Evolutionary conservation across 2,113 vertebrate genomes (phyloP).

Genomic region (Rhipidura dahli): DNA sequence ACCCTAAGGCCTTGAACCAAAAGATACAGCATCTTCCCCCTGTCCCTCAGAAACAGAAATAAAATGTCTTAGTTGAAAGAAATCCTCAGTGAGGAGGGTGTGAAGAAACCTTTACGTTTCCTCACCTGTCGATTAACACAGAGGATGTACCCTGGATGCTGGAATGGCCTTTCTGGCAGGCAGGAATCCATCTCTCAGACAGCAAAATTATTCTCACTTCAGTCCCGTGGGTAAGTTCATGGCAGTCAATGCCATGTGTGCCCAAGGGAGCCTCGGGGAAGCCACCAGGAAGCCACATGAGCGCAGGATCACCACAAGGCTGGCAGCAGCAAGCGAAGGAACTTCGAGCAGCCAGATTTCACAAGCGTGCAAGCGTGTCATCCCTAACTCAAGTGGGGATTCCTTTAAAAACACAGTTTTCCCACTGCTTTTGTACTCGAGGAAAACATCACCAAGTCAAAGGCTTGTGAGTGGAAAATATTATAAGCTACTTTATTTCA

Average conservation of each 20-base stretch:
- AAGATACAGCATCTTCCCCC: slow-evolving; percentile 24
- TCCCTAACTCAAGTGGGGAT: neutral
- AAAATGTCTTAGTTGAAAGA: slow-evolving; percentile 44
- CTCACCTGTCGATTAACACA: slow-evolving; percentile 3
- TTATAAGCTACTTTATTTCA: neutral
- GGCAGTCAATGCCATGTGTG: neutral
- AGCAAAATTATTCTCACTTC: neutral
- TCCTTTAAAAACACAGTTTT: slow-evolving; percentile 1
- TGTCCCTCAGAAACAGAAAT: slow-evolving; percentile 17
- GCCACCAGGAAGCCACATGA: neutral
- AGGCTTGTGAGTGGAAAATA: neutral
- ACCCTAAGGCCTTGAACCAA: slow-evolving; percentile 46
- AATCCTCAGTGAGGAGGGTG: slow-evolving; percentile 3
- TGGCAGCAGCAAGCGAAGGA: neutral
- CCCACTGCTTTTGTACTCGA: neutral
- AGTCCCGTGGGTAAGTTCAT: neutral
- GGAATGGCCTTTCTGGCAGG: neutral
- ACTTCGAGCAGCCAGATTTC: neutral
- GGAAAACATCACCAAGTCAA: neutral
- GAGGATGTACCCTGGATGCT: neutral
- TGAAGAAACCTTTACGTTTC: slow-evolving; percentile 6
- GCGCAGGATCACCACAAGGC: neutral
- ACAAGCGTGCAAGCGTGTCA: neutral
- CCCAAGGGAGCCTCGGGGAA: neutral
- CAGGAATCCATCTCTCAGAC: neutral